These are phyloP conservation scores for Acronicta alni DNA, from an alignment of 2,888 invertebrate genomes.

Conservation along the genomic window DNA sequence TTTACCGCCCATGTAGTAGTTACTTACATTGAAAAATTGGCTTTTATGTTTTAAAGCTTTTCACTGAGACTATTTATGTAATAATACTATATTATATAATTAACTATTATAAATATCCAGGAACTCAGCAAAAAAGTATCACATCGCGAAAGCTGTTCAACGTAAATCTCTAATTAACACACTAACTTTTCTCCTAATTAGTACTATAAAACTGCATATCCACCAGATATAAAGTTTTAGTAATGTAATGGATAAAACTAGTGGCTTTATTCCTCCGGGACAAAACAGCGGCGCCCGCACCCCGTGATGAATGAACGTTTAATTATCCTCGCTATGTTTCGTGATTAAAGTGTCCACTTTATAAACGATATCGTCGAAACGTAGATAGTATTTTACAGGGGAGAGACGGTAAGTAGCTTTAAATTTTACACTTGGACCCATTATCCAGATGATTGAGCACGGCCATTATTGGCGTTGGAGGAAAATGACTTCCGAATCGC, in stretches of 20 bases:
- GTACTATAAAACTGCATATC: conserved; percentile 4
- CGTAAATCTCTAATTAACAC: conserved; percentile 1
- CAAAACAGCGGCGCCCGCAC: conserved; percentile 23
- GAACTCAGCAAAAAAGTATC: no score
- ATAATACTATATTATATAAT: no score
- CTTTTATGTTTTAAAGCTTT: no score
- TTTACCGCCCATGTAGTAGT: no score
- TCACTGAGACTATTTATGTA: no score
- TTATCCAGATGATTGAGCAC: conserved; percentile 66
- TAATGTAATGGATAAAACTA: conserved; percentile 33
- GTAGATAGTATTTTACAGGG: conserved; percentile 46
- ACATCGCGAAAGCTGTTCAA: background rate
- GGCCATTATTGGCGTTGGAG: conserved; percentile 69
- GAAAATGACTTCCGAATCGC: conserved; percentile 76
- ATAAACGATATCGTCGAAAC: conserved; percentile 50
- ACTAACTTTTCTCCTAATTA: conserved; percentile 3
- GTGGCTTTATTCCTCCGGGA: conserved; percentile 27
- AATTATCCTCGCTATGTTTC: conserved; percentile 49
- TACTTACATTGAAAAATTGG: no score
- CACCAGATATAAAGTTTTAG: conserved; percentile 7
- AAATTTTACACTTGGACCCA: conserved; percentile 68
- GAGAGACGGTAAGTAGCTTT: conserved; percentile 57
- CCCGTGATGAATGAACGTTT: conserved; percentile 48
- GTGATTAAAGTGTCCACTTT: conserved; percentile 52
- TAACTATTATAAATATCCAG: no score